Evolutionary conservation across 2,113 vertebrate genomes (phyloP).

Genomic region (Grus americana): DNA sequence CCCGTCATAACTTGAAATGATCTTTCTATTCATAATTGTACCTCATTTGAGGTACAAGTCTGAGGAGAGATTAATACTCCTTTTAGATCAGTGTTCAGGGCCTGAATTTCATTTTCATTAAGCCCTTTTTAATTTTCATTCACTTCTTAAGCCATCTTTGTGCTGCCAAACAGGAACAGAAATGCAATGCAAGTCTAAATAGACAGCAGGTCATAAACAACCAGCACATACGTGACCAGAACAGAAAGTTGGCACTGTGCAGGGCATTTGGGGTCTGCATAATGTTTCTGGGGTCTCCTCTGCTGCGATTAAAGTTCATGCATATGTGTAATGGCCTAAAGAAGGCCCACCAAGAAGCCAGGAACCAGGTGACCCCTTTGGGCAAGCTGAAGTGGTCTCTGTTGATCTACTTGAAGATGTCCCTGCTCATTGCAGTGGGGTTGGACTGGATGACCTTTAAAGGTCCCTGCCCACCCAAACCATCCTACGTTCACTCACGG

Average conservation of each 20-base stretch:
- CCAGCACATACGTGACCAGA: fast-evolving
- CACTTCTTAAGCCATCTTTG: not conserved
- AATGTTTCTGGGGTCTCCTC: not conserved
- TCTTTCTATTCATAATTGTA: not conserved
- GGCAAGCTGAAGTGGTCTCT: too few relatives aligned
- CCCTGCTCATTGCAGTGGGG: too few relatives aligned
- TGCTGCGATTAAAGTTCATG: not conserved
- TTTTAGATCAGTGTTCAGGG: not conserved
- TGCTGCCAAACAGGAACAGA: not conserved
- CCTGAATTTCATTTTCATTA: not conserved
- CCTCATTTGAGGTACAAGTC: not conserved
- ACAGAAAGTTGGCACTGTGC: not conserved
- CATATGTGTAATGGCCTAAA: not conserved
- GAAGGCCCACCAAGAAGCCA: not conserved
- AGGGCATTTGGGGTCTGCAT: fast-evolving
- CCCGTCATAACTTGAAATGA: not conserved
- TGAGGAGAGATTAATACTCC: not conserved
- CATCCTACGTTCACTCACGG: not conserved
- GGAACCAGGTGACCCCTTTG: too few relatives aligned
- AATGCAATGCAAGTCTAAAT: not conserved
- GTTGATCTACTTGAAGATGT: too few relatives aligned
- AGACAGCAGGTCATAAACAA: not conserved
- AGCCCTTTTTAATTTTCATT: not conserved
- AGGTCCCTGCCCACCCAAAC: too few relatives aligned
- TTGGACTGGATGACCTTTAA: too few relatives aligned